Conservation (phyloP, 2,113 vertebrate genomes). For the Grammomys surdaster region DNA sequence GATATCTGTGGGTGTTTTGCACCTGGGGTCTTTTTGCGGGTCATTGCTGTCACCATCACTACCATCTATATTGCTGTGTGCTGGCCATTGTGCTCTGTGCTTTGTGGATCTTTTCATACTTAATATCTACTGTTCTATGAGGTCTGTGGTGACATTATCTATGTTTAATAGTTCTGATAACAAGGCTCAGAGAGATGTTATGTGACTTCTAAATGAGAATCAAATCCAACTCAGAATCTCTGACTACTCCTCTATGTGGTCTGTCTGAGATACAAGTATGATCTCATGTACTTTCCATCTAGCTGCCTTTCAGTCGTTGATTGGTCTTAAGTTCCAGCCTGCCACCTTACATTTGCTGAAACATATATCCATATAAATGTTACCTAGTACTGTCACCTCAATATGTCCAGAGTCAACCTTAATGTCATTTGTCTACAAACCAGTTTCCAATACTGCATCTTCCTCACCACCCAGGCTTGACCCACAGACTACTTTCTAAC, state of each 20-base stretch:
- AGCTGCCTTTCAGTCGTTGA: not conserved
- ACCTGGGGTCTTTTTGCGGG: not conserved
- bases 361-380: not conserved
- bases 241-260: not conserved
- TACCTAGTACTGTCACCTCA: not conserved
- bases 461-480: not conserved
- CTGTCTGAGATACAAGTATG: not conserved
- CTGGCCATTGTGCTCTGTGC: not conserved
- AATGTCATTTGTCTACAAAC: not conserved
- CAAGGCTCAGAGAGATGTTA: not conserved
- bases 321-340: not conserved
- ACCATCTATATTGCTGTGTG: too few relatives aligned
- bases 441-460: not conserved
- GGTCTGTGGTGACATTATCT: not conserved
- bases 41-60: not conserved
- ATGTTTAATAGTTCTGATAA: not conserved
- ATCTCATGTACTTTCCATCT: not conserved
- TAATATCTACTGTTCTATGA: not conserved
- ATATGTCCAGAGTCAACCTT: constrained; percentile 33
- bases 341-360: not conserved
- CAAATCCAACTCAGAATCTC: not conserved
- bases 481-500: not conserved
- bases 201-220: not conserved
- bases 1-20: not conserved
- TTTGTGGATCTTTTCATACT: not conserved